Conservation (phyloP, 2,888 invertebrate genomes). For the Cryptus viduatorius region DNA sequence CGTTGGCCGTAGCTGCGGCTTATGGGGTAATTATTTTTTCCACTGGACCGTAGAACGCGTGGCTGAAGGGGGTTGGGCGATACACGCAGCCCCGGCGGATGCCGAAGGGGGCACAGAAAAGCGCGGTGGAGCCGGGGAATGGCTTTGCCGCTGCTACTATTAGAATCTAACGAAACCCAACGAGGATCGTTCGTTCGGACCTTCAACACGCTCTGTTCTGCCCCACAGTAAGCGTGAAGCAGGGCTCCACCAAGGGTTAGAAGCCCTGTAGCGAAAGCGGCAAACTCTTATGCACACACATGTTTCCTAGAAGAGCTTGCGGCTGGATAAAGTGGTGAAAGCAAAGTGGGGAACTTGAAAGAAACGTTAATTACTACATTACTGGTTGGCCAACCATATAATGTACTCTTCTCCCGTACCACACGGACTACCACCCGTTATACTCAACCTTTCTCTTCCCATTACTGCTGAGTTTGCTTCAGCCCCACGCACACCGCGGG, state of each 20-base stretch:
- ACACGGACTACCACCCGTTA: slow-evolving; percentile 27
- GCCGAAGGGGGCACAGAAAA: slow-evolving; percentile 54
- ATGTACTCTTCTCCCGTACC: slow-evolving; percentile 71
- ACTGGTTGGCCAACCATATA: slow-evolving; percentile 77
- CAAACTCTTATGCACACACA: slow-evolving; percentile 37
- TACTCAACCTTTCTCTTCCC: slow-evolving; percentile 45
- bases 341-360: slow-evolving; percentile 75
- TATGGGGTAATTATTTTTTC: slow-evolving; percentile 67
- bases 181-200: slow-evolving; percentile 3
- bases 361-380: slow-evolving; percentile 81
- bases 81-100: slow-evolving; percentile 38
- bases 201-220: neutral
- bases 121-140: slow-evolving; percentile 25
- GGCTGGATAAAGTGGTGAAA: slow-evolving; percentile 67
- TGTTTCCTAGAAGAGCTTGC: slow-evolving; percentile 64
- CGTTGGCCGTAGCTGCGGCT: slow-evolving; percentile 52
- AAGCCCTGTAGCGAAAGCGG: neutral
- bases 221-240: neutral
- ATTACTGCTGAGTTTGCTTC: neutral
- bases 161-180: neutral
- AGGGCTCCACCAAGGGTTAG: neutral
- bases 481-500: neutral
- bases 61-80: slow-evolving; percentile 44
- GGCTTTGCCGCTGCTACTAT: slow-evolving; percentile 29
- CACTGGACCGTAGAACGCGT: slow-evolving; percentile 63